phyloP scores from a whole-genome alignment of 2,888 invertebrate species.

The Lithodes maja region DNA sequence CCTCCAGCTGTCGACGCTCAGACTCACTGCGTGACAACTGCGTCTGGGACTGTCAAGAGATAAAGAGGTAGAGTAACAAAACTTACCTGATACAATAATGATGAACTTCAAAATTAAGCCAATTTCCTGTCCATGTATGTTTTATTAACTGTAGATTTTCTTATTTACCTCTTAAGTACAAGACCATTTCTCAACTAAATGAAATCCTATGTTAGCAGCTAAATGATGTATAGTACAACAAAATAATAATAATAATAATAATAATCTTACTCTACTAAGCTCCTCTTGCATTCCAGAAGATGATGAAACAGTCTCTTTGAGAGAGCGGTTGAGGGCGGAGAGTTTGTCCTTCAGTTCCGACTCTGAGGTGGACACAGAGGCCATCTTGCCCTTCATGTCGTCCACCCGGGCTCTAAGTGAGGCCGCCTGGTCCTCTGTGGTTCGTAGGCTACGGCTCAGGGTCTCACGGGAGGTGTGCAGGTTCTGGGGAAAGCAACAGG shows the following conservation, averaged over 20 bases:
- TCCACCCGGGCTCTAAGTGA: constrained; percentile 61
- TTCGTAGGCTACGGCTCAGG: constrained; percentile 48
- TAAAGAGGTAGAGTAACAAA: too few species aligned
- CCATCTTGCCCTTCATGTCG: constrained; percentile 60
- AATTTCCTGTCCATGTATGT: too few species aligned
- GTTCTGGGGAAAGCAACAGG: constrained; percentile 27
- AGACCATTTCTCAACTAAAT: not conserved
- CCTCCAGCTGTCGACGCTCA: constrained; percentile 70
- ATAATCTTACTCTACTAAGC: constrained; percentile 54
- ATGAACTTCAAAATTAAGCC: too few species aligned
- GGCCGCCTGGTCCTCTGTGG: constrained; percentile 64
- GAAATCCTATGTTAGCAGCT: not conserved
- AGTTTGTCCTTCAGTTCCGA: constrained; percentile 69
- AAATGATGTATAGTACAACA: too few species aligned
- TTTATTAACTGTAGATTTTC: too few species aligned
- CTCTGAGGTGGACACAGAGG: constrained; percentile 55
- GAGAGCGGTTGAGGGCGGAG: constrained; percentile 63
- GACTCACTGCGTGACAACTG: constrained; percentile 61
- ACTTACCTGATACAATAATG: too few species aligned
- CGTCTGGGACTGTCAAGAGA: constrained; percentile 56
- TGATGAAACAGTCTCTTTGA: constrained; percentile 66
- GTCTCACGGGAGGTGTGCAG: constrained; percentile 40
- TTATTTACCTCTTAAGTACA: not conserved
- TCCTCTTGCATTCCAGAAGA: constrained; percentile 66
- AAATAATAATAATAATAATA: not conserved